Base-by-base conservation (phyloP, 2,797 vertebrate species). In the Tragopan temminckii region DNA sequence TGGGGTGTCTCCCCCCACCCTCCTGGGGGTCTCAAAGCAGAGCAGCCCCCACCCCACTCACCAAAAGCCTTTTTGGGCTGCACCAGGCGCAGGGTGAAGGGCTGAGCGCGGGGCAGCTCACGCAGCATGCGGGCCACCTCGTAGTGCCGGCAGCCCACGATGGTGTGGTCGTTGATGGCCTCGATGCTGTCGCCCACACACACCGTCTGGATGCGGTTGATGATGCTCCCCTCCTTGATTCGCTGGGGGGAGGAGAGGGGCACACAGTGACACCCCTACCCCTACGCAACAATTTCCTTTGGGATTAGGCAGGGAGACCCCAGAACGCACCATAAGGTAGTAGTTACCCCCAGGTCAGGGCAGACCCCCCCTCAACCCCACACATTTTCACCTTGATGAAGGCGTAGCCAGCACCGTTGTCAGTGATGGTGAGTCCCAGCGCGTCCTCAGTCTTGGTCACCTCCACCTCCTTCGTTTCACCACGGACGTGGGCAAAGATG, bases 181-280 rank as follows among this genome's bases (percentile, higher is more conserved):
- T 99, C 99, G 1, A 99, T 99, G 98, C 99, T 99, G 97, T 99
- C 99, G 0, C 99, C 99, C n/a, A 99, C 99, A 4, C 98, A 98
- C 13, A 99, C 99, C 0, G 96, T 96, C 94, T 98, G 98, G 71
- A 99, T 96, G 5, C 93, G 97, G 93, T 99, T 99, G 89, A 99
- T 99, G 89, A 99, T 99, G 96, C 99, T 99, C 71, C 98, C 98
- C 74, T 99, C 99, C 89, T 99, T 99, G 97, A 99, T 99, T 87
- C 99, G 98, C 99, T 99, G 96, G 10, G 80, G 48, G 0, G 0
- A 4, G 12, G 27, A 31, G 42, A 33, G 46, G 27, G 19, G 20
- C 45, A 48, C 27, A 23, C 11, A 1, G 5, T 0, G 4, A 72
- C 40, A 72, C 33, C 7, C 19, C 17, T 5, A 0, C 35, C 6